These are phyloP conservation scores for Perca schrenkii DNA, from an alignment of 2,113 vertebrate genomes.

Conservation along the genomic window DNA sequence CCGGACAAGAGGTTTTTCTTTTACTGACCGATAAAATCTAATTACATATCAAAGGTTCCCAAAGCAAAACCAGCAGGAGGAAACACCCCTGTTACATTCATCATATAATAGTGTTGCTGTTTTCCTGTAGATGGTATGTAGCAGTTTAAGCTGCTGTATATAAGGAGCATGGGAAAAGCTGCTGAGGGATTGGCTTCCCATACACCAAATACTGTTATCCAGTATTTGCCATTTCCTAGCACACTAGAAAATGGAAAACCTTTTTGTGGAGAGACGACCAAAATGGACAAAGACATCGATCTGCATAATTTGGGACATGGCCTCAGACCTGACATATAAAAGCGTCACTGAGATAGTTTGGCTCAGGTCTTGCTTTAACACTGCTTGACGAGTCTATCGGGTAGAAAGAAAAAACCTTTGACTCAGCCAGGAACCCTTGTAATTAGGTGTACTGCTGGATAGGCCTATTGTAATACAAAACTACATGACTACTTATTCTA, in stretches of 20 bases:
- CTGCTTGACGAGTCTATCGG: conserved; percentile 31
- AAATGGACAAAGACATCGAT: conserved; percentile 19
- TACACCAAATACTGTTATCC: not conserved
- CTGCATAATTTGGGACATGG: conserved; percentile 19
- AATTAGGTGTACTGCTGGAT: conserved; percentile 73
- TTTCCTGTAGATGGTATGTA: not conserved
- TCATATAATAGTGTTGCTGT: conserved; percentile 14
- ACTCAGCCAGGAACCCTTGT: conserved; percentile 69
- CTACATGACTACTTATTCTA: conserved; percentile 77
- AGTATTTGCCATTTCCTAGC: not conserved
- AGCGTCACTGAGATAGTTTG: conserved; percentile 32
- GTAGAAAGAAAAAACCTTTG: conserved; percentile 49
- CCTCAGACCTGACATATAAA: conserved; percentile 28
- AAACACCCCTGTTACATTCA: conserved; percentile 58
- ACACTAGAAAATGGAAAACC: not conserved
- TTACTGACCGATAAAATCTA: conserved; percentile 79
- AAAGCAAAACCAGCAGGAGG: conserved; percentile 43
- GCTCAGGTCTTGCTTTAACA: conserved; percentile 8
- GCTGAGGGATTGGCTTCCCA: not conserved
- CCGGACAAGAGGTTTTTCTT: conserved; percentile 47
- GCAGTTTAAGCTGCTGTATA: not conserved
- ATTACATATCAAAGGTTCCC: conserved; percentile 82
- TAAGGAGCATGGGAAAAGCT: not conserved
- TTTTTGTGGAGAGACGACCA: not conserved
- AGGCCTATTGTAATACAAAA: conserved; percentile 79